Evolutionary conservation across 1,140 invertebrate genomes (phyloP).

Genomic region (Pseudomyrmex pallidus): DNA sequence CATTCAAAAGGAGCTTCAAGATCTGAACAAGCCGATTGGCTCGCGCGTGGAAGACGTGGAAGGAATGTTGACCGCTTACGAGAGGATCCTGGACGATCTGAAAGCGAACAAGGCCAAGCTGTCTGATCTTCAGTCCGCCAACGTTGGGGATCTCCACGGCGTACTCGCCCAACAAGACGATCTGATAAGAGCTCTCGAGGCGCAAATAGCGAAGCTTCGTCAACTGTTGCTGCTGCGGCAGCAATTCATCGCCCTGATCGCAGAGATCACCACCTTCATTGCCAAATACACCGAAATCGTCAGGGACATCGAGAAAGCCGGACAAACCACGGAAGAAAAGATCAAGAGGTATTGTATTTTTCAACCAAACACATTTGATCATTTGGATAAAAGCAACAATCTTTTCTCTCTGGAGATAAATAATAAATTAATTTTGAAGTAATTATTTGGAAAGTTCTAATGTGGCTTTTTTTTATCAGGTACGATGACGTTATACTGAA

Average conservation of each 20-base stretch:
- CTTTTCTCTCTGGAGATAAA: neutral
- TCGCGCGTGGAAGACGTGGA: constrained; percentile 94
- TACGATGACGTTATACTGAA: constrained; percentile 94
- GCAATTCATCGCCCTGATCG: constrained; percentile 93
- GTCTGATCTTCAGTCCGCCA: constrained; percentile 90
- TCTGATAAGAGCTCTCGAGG: constrained; percentile 92
- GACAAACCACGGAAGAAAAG: constrained; percentile 93
- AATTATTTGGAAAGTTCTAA: neutral
- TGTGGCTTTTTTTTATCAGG: constrained; percentile 76
- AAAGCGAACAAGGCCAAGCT: constrained; percentile 93
- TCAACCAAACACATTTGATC: too few relatives aligned
- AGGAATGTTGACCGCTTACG: constrained; percentile 91
- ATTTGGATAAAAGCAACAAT: too few relatives aligned
- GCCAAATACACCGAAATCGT: constrained; percentile 94
- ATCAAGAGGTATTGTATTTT: constrained; percentile 86
- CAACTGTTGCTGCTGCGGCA: constrained; percentile 92
- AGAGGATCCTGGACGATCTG: constrained; percentile 91
- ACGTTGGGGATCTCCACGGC: constrained; percentile 91
- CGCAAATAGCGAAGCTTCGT: constrained; percentile 92
- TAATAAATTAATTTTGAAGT: neutral
- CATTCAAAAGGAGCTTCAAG: constrained; percentile 93
- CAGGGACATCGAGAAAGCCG: constrained; percentile 91
- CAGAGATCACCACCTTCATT: constrained; percentile 94
- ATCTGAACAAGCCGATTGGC: constrained; percentile 93
- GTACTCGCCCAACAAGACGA: constrained; percentile 94